Evolutionary conservation across 2,113 vertebrate species (phyloP).

Genomic region (Campylomormyrus tamandua): DNA sequence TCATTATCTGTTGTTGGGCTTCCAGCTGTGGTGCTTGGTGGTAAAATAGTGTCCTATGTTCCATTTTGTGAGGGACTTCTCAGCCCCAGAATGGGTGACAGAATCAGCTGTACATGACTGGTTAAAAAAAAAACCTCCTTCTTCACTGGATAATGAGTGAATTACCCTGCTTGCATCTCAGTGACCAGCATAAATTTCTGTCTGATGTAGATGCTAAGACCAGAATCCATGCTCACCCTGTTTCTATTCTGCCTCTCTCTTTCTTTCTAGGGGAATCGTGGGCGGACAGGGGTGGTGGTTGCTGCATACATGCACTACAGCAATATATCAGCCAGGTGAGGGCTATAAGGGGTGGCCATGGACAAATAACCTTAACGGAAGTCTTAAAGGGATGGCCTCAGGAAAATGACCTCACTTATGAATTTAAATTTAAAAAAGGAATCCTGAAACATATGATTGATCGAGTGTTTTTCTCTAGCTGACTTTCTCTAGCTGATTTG

Average conservation of each 20-base stretch:
- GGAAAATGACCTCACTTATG: not conserved
- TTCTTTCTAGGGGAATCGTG: conserved; percentile 79
- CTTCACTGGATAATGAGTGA: not conserved
- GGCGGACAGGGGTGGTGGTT: conserved; percentile 87
- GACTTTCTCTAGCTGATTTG: not conserved
- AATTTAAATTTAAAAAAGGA: not conserved
- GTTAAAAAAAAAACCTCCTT: not conserved
- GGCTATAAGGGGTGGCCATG: not conserved
- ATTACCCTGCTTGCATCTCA: not conserved
- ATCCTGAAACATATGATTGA: not conserved
- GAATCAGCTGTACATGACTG: not conserved
- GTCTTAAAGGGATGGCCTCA: not conserved
- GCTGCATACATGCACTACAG: conserved; percentile 98
- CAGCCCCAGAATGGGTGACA: not conserved
- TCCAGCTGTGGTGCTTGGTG: not conserved
- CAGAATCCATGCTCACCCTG: not conserved
- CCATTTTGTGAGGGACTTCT: not conserved
- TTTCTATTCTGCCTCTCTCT: conserved; percentile 20
- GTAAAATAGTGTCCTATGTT: not conserved
- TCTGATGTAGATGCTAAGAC: not conserved
- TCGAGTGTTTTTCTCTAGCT: not conserved
- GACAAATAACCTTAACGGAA: not conserved
- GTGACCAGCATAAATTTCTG: not conserved
- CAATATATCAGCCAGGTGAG: conserved; percentile 95
- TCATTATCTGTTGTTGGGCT: not conserved